These are phyloP conservation scores for Avahi laniger DNA, from an alignment of 2,797 vertebrate genomes.

Conservation along the genomic window DNA sequence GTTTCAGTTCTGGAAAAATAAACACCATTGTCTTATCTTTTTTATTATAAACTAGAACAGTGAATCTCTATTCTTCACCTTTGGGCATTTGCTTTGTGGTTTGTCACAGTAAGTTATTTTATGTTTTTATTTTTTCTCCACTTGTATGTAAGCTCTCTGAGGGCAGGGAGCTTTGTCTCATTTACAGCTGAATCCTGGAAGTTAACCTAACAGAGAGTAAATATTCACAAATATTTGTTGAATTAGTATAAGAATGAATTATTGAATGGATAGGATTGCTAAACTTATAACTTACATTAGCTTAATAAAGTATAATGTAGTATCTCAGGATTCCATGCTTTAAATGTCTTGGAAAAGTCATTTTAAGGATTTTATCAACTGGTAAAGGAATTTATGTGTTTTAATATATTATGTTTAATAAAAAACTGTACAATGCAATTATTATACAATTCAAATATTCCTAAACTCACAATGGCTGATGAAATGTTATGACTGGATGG, in stretches of 20 bases:
- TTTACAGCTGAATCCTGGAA: neutral
- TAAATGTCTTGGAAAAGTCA: neutral
- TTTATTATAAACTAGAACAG: neutral
- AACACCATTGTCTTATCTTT: neutral
- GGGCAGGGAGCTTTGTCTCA: neutral
- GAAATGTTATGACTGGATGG: neutral
- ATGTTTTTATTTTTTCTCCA: neutral
- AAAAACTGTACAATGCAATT: neutral
- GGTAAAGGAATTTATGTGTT: neutral
- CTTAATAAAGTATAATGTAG: neutral
- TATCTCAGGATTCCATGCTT: neutral
- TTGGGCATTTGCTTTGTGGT: neutral
- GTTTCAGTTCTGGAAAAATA: neutral
- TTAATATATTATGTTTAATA: neutral
- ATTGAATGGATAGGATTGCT: neutral
- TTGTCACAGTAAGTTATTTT: neutral
- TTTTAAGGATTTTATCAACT: neutral
- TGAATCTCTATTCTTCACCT: neutral
- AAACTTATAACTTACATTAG: neutral
- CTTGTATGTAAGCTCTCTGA: neutral
- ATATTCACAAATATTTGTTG: neutral
- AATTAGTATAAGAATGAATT: neutral
- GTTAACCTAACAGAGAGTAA: neutral
- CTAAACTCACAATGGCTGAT: neutral
- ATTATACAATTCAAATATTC: neutral